Conservation (phyloP, 1,140 invertebrate species). For the Sipha flava region DNA sequence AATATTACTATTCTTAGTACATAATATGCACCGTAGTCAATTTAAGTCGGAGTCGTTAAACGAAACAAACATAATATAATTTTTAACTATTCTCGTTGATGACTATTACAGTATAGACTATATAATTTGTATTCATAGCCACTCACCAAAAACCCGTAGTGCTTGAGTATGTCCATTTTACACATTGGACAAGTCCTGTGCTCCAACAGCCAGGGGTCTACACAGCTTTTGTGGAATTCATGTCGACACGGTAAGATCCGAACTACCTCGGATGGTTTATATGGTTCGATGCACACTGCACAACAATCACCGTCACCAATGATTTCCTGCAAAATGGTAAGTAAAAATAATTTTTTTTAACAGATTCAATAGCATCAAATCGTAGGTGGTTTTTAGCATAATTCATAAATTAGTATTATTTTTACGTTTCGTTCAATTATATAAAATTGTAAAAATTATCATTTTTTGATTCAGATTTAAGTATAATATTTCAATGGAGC, state of each 20-base stretch:
- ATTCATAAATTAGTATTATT: no score
- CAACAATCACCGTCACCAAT: constrained; percentile 78
- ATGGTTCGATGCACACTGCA: constrained; percentile 85
- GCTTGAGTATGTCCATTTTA: constrained; percentile 88
- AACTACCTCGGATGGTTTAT: constrained; percentile 72
- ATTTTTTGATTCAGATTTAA: no score
- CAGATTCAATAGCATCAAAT: neutral
- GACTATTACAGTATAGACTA: no score
- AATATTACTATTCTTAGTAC: no score
- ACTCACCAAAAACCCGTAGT: constrained; percentile 77
- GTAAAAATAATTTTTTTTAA: no score
- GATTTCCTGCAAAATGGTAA: constrained; percentile 52
- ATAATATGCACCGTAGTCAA: no score
- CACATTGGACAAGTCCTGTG: constrained; percentile 92
- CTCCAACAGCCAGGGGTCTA: constrained; percentile 89
- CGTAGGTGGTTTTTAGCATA: neutral
- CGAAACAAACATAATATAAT: no score
- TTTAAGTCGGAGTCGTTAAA: no score
- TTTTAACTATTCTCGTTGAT: no score
- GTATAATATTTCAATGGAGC: no score
- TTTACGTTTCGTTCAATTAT: no score
- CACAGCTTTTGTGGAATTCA: constrained; percentile 86
- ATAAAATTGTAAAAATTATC: no score
- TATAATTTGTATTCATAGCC: neutral
- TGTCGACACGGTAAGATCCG: constrained; percentile 82